phyloP scores from a whole-genome alignment of 2,888 invertebrate genomes.

The Eupithecia subumbrata region DNA sequence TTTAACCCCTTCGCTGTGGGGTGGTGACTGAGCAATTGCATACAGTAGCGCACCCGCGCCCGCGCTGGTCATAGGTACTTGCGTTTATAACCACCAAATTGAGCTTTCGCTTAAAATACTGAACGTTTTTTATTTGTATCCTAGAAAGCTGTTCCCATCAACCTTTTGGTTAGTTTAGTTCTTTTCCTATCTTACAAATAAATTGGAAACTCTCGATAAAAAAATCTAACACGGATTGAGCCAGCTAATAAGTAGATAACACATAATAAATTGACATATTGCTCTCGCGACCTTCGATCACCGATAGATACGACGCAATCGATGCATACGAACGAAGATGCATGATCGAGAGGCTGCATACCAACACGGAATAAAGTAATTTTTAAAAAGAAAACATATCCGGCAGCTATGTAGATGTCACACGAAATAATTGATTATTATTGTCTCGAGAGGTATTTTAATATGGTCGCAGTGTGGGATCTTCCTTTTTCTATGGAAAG shows the following conservation, averaged over 20 bases:
- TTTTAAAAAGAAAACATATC: conserved; percentile 36
- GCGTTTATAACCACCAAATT: background rate
- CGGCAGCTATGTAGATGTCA: conserved; percentile 39
- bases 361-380: conserved; percentile 43
- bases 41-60: too few relatives aligned
- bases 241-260: conserved; percentile 5
- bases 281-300: conserved; percentile 22
- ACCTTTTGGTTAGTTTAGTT: background rate
- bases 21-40: too few relatives aligned
- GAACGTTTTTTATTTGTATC: background rate
- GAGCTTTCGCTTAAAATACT: background rate
- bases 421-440: conserved; percentile 37
- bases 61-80: too few relatives aligned
- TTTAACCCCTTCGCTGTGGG: too few relatives aligned
- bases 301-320: conserved; percentile 16
- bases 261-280: conserved; percentile 9
- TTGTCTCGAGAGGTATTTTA: conserved; percentile 24
- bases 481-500: background rate
- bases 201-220: background rate
- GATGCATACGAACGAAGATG: conserved; percentile 27
- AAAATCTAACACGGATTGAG: background rate
- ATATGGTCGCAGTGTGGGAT: conserved; percentile 7
- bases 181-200: background rate
- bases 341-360: conserved; percentile 26
- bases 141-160: background rate